Evolutionary conservation across 2,888 invertebrate genomes (phyloP), one percentile per base, ranked within the genome.

Genomic region (Coenonympha glycerion): DNA sequence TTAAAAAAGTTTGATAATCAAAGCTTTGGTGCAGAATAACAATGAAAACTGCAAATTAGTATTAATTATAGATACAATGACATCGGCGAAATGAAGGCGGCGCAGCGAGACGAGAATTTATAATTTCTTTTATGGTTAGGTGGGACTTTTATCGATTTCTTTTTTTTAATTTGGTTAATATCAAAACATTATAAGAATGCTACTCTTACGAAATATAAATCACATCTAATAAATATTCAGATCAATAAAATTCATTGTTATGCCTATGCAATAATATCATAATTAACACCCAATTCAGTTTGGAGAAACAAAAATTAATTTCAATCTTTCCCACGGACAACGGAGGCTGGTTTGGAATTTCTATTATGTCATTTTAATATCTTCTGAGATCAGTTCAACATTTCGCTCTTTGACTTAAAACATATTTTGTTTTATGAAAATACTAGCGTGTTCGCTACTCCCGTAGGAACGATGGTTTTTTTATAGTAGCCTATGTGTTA

Each of bases 41-140:
- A 85, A 85, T 83, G 79, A 77, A 76, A 76, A 68, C 73, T 71
- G 79, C 73, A 80, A 84, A 79, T 86, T 82, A 78, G 78, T 84
- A 70, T 76, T 82, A 85, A 85, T 87, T 85, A 78, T 73, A 76
- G 76, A 82, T 78, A 73, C 79, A 80, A 79, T 77, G 78, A 76
- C 75, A 76, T 76, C 69, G 67, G 62, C 47, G 66, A 73, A 77
- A 78, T 74, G 73, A 75, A 71, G 66, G 64, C 59, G 60, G 57
- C 52, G 63, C 59, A 66, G 65, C 83, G 75, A 74, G 78, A 78
- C 67, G 57, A 69, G 83, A 78, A 82, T 83, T 70, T 62, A 59
- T 71, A 79, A 78, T 76, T 53, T 45, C 44, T 36, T 49, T 55
- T 53, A 68, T 49, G 59, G 63, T 66, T 68, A 53, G 49, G 31